Percentiles rank a stretch among this genome's conserved stretches.
phyloP scores from a whole-genome alignment of 2,888 invertebrate genomes.

The Luperina testacea region DNA sequence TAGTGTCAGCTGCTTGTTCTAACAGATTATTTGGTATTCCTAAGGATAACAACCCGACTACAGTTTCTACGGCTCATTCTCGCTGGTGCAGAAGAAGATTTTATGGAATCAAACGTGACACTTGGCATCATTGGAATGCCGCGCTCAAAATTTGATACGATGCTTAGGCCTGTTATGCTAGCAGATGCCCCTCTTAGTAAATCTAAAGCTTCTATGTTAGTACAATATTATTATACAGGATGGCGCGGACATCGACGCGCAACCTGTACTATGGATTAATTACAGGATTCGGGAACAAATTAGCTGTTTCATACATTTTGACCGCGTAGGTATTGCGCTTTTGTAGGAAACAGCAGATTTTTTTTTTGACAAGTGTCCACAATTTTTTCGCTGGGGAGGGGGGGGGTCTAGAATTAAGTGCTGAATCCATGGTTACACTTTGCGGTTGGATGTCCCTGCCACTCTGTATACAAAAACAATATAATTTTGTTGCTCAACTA shows the following conservation, averaged over 20 bases:
- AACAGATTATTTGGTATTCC: slow-evolving; percentile 28
- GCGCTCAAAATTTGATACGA: slow-evolving; percentile 89
- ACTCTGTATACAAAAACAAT: background rate
- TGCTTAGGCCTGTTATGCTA: slow-evolving; percentile 83
- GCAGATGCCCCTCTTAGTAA: slow-evolving; percentile 63
- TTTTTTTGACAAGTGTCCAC: no score
- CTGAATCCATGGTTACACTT: background rate
- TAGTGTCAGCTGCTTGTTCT: background rate
- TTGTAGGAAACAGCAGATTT: background rate
- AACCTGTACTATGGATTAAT: background rate
- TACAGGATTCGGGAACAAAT: background rate
- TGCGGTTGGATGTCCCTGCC: background rate
- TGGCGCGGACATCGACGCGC: background rate
- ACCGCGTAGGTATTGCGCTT: background rate
- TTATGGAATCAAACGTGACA: slow-evolving; percentile 83
- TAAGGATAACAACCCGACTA: slow-evolving; percentile 81
- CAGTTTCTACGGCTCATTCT: slow-evolving; percentile 89
- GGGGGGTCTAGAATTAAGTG: background rate
- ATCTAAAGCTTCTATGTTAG: slow-evolving; percentile 78
- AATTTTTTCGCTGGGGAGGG: no score
- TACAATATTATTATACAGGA: slow-evolving; percentile 4
- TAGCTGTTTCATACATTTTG: background rate
- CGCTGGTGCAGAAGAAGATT: slow-evolving; percentile 89
- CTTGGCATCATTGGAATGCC: slow-evolving; percentile 91
- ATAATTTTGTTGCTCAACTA: background rate